These are phyloP conservation scores for Premnoplex brunnescens DNA, from an alignment of 2,797 vertebrate genomes.

Conservation along the genomic window DNA sequence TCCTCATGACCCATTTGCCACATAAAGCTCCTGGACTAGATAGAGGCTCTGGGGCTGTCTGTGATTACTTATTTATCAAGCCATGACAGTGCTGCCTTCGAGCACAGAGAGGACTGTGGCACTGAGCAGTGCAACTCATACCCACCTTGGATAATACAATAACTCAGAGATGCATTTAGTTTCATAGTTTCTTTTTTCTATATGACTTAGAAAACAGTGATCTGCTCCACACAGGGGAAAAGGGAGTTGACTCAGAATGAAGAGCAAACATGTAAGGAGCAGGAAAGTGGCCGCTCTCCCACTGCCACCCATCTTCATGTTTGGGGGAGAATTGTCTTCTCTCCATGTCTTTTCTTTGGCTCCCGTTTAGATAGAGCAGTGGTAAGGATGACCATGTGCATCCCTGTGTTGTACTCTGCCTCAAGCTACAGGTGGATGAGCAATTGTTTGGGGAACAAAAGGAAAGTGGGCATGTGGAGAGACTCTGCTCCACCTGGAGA, in stretches of 20 bases:
- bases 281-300: background rate
- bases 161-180: background rate
- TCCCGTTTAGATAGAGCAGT: background rate
- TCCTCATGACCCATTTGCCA: background rate
- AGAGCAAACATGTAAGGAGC: accelerated
- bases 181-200: background rate
- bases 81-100: accelerated
- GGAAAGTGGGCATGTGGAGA: accelerated
- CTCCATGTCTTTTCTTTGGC: background rate
- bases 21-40: background rate
- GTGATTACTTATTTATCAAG: background rate
- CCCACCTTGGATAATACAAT: background rate
- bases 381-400: background rate
- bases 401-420: background rate
- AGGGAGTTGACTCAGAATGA: background rate
- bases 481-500: background rate
- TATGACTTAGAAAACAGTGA: background rate
- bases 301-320: background rate
- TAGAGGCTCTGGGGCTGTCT: background rate
- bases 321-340: background rate
- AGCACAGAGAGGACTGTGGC: background rate
- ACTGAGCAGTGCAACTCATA: background rate
- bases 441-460: background rate
- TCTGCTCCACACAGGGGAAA: background rate
- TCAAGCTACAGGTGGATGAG: background rate